These are phyloP conservation scores for Poeciliopsis occidentalis DNA, from an alignment of 2,113 vertebrate species.

Conservation along the genomic window DNA sequence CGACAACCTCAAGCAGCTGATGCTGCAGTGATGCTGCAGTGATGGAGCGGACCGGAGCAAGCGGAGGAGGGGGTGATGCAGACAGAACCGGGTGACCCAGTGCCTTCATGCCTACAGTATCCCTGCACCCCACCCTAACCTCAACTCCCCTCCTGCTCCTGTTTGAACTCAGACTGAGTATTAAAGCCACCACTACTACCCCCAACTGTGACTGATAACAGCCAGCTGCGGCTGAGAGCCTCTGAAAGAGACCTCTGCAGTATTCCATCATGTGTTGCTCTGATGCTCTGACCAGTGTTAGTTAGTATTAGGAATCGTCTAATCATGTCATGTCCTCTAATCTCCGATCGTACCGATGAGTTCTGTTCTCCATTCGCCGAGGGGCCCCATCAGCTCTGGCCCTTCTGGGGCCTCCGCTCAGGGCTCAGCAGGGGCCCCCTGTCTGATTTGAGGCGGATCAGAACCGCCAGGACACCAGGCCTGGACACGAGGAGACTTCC, in stretches of 20 bases:
- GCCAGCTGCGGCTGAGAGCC: constrained; percentile 22
- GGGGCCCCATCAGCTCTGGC: too few relatives aligned
- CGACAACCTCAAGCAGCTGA: constrained; percentile 98
- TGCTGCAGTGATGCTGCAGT: constrained; percentile 98
- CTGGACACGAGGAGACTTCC: background rate
- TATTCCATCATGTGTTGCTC: background rate
- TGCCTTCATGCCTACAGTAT: constrained; percentile 22
- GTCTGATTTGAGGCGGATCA: constrained; percentile 10
- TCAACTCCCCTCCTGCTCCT: constrained; percentile 7
- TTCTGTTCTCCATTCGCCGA: too few relatives aligned
- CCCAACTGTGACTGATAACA: constrained; percentile 36
- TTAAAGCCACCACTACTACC: constrained; percentile 60
- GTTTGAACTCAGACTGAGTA: constrained; percentile 50
- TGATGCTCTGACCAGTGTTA: background rate
- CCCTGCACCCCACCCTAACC: background rate
- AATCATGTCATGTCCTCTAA: constrained; percentile 38
- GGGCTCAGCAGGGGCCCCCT: constrained; percentile 71
- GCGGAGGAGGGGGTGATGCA: background rate
- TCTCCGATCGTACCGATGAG: constrained; percentile 34
- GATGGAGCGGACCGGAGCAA: constrained; percentile 54
- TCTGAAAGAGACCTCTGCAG: background rate
- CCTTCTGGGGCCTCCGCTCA: constrained; percentile 50
- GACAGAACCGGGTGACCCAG: constrained; percentile 1
- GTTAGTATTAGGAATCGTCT: background rate
- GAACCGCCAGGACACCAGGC: background rate